Percentiles rank a stretch among this genome's conserved stretches.
Evolutionary conservation across 2,113 vertebrate genomes (phyloP).

Genomic region (Propithecus coquereli): DNA sequence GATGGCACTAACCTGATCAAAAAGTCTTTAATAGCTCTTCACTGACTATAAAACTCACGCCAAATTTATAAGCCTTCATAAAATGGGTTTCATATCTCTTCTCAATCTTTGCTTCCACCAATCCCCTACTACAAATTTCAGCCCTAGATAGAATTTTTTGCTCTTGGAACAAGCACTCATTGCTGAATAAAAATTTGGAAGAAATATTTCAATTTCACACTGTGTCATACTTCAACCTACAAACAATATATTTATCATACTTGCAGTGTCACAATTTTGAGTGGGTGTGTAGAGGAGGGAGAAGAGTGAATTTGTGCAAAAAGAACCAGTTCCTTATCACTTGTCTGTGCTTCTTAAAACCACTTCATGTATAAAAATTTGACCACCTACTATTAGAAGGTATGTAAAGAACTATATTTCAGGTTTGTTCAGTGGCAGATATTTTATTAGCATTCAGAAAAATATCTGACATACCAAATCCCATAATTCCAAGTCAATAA

Average conservation of each 20-base stretch:
- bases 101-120: background rate
- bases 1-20: background rate
- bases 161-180: background rate
- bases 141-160: background rate
- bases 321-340: background rate
- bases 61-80: background rate
- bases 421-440: background rate
- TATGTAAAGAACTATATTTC: background rate
- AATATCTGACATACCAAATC: background rate
- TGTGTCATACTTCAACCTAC: background rate
- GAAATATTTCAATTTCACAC: conserved; percentile 13
- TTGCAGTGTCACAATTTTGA: background rate
- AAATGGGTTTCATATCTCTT: background rate
- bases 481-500: background rate
- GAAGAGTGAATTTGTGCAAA: background rate
- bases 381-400: background rate
- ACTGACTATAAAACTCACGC: background rate
- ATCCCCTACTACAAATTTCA: background rate
- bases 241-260: background rate
- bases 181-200: conserved; percentile 14
- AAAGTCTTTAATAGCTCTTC: background rate
- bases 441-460: background rate
- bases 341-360: background rate
- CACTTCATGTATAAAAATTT: background rate
- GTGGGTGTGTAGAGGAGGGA: background rate